Conservation (phyloP, 2,888 invertebrate species). For the Pachydiplax longipennis region DNA sequence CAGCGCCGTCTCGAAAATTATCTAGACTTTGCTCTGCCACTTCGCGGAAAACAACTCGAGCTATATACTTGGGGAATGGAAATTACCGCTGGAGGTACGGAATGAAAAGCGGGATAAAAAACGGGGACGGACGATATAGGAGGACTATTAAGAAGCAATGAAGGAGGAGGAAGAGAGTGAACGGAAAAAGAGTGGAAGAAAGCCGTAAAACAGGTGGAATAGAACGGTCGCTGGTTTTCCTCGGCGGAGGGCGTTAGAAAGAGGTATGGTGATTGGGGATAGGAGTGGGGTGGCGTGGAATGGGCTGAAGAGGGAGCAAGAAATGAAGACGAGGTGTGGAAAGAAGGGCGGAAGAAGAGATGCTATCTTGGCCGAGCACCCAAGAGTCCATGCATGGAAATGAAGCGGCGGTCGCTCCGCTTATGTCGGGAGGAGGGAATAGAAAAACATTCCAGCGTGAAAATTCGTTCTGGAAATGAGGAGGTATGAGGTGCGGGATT, state of each 20-base stretch:
- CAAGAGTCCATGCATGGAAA: slow-evolving; percentile 33
- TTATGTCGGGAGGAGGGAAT: neutral
- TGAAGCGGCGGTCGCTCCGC: slow-evolving; percentile 12
- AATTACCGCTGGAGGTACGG: neutral
- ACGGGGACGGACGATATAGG: neutral
- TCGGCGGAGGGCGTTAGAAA: neutral
- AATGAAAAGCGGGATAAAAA: neutral
- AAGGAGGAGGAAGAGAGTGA: neutral
- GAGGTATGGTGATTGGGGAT: neutral
- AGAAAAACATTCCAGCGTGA: neutral
- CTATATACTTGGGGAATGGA: neutral
- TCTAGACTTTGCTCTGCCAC: neutral
- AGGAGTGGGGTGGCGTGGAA: neutral
- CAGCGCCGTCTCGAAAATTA: neutral
- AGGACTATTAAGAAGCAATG: neutral
- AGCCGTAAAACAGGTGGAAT: neutral
- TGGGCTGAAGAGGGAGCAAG: neutral
- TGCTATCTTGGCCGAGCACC: slow-evolving; percentile 7
- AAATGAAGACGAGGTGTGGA: neutral
- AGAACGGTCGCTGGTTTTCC: neutral
- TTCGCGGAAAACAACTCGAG: neutral
- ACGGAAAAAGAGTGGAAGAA: neutral
- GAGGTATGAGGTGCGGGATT: neutral
- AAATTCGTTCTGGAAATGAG: neutral
- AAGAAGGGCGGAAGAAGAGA: neutral